A percentile compares a stretch with the other conserved stretches of the same genome.
phyloP scores from a whole-genome alignment of 2,113 vertebrate species.

The Cardinalis cardinalis region DNA sequence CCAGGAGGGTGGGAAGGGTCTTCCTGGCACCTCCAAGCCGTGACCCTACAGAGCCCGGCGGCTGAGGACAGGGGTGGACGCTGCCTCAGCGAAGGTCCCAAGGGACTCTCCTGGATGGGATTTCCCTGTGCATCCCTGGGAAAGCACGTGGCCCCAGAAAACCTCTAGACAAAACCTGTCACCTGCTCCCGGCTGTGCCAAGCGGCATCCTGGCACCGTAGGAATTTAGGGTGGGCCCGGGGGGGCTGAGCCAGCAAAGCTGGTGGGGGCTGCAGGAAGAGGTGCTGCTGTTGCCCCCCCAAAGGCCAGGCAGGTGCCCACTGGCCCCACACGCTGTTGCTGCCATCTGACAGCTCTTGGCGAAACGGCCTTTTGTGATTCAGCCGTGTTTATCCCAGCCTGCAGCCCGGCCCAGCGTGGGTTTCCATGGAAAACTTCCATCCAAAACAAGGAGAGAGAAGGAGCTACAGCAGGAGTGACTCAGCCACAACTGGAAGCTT shows the following conservation, averaged over 20 bases:
- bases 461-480: conserved; percentile 65
- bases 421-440: conserved; percentile 74
- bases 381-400: conserved; percentile 67
- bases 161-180: neutral
- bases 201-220: rapidly evolving
- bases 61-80: neutral
- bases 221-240: neutral
- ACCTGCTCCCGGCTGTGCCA: rapidly evolving
- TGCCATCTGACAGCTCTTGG: conserved; percentile 56
- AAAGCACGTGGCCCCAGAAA: neutral
- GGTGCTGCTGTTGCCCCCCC: neutral
- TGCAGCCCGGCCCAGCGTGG: conserved; percentile 58
- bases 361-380: conserved; percentile 47
- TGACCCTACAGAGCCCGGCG: rapidly evolving
- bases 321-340: neutral
- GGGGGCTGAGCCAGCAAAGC: neutral
- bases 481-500: conserved; percentile 66
- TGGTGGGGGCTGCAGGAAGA: neutral
- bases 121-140: neutral
- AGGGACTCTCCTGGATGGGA: rapidly evolving
- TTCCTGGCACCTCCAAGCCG: neutral
- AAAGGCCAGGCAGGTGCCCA: neutral
- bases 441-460: conserved; percentile 67
- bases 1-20: neutral
- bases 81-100: neutral